Percentiles rank a stretch among this genome's conserved stretches.
phyloP scores from a whole-genome alignment of 2,888 invertebrate species.

The Leucophenga montana region DNA sequence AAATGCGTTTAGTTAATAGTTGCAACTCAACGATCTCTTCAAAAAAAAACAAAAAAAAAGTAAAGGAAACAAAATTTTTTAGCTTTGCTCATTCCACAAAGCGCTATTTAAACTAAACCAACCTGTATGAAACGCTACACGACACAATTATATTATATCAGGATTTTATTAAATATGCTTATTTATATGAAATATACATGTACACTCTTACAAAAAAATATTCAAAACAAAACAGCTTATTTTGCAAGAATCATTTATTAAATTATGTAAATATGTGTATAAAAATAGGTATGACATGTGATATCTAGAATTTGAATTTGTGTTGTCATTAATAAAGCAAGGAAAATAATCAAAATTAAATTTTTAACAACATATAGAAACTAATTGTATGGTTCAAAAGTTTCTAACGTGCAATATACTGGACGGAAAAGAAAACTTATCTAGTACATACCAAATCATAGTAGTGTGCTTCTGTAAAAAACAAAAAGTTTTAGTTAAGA shows the following conservation, averaged over 20 bases:
- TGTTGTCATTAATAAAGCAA: conserved; percentile 50
- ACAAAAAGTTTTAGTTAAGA: conserved; percentile 1
- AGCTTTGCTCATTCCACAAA: conserved; percentile 59
- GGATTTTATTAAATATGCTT: conserved; percentile 37
- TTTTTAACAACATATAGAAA: conserved; percentile 38
- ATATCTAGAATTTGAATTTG: conserved; percentile 59
- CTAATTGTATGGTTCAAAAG: conserved; percentile 31
- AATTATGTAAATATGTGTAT: too few species aligned
- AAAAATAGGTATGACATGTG: conserved; percentile 56
- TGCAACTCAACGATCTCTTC: conserved; percentile 13
- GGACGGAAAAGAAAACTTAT: conserved; percentile 30
- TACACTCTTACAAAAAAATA: too few species aligned
- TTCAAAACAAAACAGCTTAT: too few species aligned
- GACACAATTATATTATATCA: too few species aligned
- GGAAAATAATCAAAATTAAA: conserved; percentile 37
- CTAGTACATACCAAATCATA: conserved; percentile 31
- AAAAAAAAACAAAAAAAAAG: too few species aligned
- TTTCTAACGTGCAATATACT: conserved; percentile 9
- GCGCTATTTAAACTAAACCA: conserved; percentile 33
- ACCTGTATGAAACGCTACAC: too few species aligned
- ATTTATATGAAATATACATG: conserved; percentile 43
- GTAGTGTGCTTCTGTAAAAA: not conserved
- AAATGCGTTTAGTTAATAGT: conserved; percentile 14
- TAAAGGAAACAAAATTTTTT: conserved; percentile 4
- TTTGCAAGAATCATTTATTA: too few species aligned